phyloP scores from a whole-genome alignment of 2,113 vertebrate species.

The Caranx ignobilis region DNA sequence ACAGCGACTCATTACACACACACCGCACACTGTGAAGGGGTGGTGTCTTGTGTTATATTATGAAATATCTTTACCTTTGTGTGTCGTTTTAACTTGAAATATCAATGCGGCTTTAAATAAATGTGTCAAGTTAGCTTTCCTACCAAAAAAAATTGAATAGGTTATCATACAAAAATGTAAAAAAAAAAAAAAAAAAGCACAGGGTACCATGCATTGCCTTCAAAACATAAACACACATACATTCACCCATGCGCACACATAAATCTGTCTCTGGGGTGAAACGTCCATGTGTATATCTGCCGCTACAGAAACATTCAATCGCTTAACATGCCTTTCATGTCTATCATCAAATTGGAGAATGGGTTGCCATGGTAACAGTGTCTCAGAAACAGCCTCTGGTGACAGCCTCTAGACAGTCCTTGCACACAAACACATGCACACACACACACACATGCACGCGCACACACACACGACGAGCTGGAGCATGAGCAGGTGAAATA shows the following conservation, averaged over 20 bases:
- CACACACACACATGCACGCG: conserved; percentile 17
- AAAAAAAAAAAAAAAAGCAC: neutral
- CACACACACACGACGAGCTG: neutral
- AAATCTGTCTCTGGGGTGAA: conserved; percentile 39
- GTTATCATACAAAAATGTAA: neutral
- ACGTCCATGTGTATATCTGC: conserved; percentile 32
- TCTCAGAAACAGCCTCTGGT: conserved; percentile 73
- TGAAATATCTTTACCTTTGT: neutral
- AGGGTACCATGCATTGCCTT: neutral
- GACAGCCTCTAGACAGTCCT: conserved; percentile 58
- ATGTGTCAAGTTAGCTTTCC: neutral
- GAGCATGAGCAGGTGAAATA: conserved; percentile 64
- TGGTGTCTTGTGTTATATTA: neutral
- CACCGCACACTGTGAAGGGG: neutral
- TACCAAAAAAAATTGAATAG: neutral
- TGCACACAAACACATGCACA: conserved; percentile 26
- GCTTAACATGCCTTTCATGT: conserved; percentile 78
- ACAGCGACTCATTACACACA: conserved; percentile 9
- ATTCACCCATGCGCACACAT: neutral
- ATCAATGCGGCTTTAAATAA: neutral
- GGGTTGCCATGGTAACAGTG: conserved; percentile 79
- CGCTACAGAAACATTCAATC: conserved; percentile 61
- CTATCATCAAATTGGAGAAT: conserved; percentile 70
- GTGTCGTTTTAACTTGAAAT: neutral
- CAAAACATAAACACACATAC: conserved; percentile 4